A percentile compares a stretch with the other conserved stretches of the same genome.
Evolutionary conservation across 2,113 vertebrate genomes (phyloP).

Genomic region (Pogonocichla stellata): DNA sequence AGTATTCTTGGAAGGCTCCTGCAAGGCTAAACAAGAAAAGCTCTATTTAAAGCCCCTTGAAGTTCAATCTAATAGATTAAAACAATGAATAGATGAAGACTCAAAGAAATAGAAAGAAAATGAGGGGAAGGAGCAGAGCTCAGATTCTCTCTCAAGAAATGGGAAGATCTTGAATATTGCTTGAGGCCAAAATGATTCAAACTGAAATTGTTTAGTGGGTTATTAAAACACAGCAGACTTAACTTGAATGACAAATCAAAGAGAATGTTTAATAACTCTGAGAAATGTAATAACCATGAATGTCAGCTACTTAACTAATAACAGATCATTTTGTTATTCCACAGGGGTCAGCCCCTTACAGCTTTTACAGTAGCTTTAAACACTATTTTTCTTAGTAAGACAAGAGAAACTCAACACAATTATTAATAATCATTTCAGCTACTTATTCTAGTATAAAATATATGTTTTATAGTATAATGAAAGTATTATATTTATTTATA

Average conservation of each 20-base stretch:
- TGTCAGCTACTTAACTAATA: neutral
- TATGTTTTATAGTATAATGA: neutral
- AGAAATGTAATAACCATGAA: neutral
- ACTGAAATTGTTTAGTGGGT: neutral
- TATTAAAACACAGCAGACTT: slow-evolving; percentile 1
- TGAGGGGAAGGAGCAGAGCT: neutral
- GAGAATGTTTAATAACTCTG: neutral
- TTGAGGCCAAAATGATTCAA: neutral
- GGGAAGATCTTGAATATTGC: neutral
- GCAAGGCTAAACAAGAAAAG: neutral
- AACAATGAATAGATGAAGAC: neutral
- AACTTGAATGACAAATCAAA: neutral
- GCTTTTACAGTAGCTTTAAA: neutral
- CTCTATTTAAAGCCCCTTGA: neutral
- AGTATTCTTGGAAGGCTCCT: neutral
- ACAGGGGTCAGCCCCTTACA: neutral
- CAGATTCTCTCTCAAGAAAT: neutral
- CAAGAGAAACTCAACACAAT: neutral
- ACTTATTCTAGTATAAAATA: neutral
- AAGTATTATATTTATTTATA: neutral
- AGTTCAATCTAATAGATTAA: neutral
- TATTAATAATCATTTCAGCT: neutral
- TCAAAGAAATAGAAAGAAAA: neutral
- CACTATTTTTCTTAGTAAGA: neutral
- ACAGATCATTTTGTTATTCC: neutral